Conservation (phyloP, 2,888 invertebrate species). For the Epistrophella euchroma region DNA sequence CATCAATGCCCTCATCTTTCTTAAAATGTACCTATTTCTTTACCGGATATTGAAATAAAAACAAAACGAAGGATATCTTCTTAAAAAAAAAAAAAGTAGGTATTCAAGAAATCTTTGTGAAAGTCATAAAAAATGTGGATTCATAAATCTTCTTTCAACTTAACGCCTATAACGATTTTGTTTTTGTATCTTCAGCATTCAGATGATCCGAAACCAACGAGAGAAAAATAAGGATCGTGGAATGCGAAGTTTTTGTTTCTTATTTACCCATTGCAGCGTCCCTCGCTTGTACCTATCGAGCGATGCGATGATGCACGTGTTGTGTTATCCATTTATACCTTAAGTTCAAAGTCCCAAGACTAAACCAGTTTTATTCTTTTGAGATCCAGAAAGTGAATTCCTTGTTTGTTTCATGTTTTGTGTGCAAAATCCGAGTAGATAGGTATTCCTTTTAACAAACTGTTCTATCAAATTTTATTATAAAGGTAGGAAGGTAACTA, state of each 20-base stretch:
- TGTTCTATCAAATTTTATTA: constrained; percentile 47
- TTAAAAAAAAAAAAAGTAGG: not conserved
- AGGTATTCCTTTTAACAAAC: constrained; percentile 31
- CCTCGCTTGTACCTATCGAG: not conserved
- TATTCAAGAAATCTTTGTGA: constrained; percentile 11
- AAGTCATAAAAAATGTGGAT: constrained; percentile 35
- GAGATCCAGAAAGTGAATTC: constrained; percentile 33
- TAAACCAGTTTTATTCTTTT: constrained; percentile 38
- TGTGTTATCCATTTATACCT: constrained; percentile 29
- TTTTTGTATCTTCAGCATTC: constrained; percentile 22
- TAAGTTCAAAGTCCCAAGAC: constrained; percentile 32
- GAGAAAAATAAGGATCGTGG: constrained; percentile 32
- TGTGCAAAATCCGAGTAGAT: constrained; percentile 31
- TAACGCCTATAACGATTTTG: constrained; percentile 32
- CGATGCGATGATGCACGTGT: constrained; percentile 22
- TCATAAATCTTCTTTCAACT: constrained; percentile 45
- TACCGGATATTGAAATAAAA: constrained; percentile 34
- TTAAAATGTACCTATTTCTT: not conserved
- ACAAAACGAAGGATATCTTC: constrained; percentile 17
- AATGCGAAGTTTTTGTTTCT: constrained; percentile 29
- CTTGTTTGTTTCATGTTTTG: constrained; percentile 42
- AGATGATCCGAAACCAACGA: constrained; percentile 28
- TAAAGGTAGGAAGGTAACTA: not conserved
- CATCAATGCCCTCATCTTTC: not conserved
- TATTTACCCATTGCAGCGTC: constrained; percentile 11